Evolutionary conservation across 2,888 invertebrate species (phyloP).

Genomic region (Hyalella azteca): DNA sequence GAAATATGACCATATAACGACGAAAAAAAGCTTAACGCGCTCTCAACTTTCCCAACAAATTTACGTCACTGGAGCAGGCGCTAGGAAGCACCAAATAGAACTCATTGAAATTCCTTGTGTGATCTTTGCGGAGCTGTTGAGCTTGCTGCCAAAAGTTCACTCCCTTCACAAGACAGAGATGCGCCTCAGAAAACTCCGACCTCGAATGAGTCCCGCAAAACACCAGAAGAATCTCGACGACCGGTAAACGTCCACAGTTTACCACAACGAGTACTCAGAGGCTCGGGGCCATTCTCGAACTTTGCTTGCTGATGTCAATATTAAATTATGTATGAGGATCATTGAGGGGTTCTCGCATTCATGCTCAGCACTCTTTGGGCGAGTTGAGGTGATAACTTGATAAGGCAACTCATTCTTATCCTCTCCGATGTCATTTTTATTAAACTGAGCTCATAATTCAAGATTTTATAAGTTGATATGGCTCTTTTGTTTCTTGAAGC

Average conservation of each 20-base stretch:
- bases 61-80: slow-evolving; percentile 10
- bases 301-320: not conserved
- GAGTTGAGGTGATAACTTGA: not conserved
- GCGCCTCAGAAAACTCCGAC: slow-evolving; percentile 24
- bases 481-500: too few relatives aligned
- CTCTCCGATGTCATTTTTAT: too few relatives aligned
- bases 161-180: slow-evolving; percentile 12
- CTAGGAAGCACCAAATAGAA: slow-evolving; percentile 16
- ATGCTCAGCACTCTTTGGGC: too few relatives aligned
- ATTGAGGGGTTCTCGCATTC: too few relatives aligned
- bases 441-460: too few relatives aligned
- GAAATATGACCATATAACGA: not conserved
- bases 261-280: not conserved
- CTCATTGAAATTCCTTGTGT: slow-evolving; percentile 30
- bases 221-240: slow-evolving; percentile 10
- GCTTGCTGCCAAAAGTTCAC: slow-evolving; percentile 32
- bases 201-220: slow-evolving; percentile 16
- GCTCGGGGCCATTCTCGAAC: not conserved
- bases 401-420: too few relatives aligned
- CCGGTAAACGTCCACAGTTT: slow-evolving; percentile 8
- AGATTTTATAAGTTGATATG: too few relatives aligned
- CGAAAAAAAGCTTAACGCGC: not conserved
- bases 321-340: not conserved
- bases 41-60: slow-evolving; percentile 28
- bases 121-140: slow-evolving; percentile 20